Evolutionary conservation across 2,797 vertebrate genomes (phyloP).

Genomic region (Ceryle rudis): DNA sequence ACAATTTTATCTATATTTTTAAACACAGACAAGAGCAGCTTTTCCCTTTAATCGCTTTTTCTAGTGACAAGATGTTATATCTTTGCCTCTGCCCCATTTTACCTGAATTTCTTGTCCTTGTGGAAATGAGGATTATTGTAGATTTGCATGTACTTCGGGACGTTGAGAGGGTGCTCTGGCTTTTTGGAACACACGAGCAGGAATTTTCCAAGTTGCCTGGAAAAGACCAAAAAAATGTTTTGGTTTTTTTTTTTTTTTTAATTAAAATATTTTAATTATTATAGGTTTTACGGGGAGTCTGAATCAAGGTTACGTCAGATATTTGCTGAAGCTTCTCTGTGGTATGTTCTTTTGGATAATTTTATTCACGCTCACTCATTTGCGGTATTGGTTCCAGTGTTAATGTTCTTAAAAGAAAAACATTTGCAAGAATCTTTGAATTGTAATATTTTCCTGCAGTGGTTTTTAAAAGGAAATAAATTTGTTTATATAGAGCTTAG

Average conservation of each 20-base stretch:
- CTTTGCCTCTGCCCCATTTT: neutral
- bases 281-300: constrained; percentile 95
- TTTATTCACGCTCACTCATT: neutral
- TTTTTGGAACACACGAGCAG: neutral
- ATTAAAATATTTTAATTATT: constrained; percentile 42
- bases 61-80: neutral
- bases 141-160: neutral
- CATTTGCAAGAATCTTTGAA: neutral
- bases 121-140: neutral
- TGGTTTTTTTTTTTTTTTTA: neutral
- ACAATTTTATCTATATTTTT: neutral
- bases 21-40: neutral
- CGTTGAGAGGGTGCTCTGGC: accelerated
- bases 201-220: neutral
- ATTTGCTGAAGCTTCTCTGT: constrained; percentile 89
- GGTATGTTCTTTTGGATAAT: constrained; percentile 77
- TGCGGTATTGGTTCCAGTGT: neutral
- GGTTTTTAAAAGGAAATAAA: constrained; percentile 13
- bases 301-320: constrained; percentile 92
- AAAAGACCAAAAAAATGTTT: neutral
- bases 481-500: neutral
- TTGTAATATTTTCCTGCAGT: neutral
- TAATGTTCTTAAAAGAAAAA: neutral
- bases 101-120: neutral
- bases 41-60: neutral